Conservation (phyloP, 2,797 vertebrate genomes). For the Rachycentron canadum region DNA sequence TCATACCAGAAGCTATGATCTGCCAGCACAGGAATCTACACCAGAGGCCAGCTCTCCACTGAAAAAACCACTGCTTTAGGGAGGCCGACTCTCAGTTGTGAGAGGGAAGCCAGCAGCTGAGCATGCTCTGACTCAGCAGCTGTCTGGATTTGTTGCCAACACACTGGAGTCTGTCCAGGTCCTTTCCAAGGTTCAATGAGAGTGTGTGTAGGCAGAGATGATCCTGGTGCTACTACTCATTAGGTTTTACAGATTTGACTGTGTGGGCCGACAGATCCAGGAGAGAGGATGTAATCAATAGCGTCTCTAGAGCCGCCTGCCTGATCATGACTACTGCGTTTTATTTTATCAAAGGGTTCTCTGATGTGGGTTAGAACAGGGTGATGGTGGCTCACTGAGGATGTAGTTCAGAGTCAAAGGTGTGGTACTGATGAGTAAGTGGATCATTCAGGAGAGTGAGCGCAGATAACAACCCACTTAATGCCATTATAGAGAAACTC, state of each 20-base stretch:
- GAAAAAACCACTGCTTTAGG: constrained; percentile 32
- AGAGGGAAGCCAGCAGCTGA: constrained; percentile 35
- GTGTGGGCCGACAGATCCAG: constrained; percentile 31
- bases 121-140: constrained; percentile 70
- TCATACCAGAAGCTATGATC: constrained; percentile 19
- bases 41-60: constrained; percentile 21
- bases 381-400: constrained; percentile 10
- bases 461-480: background rate
- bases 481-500: background rate
- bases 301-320: background rate
- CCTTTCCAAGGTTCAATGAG: constrained; percentile 42
- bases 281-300: constrained; percentile 13
- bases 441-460: background rate
- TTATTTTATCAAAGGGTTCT: constrained; percentile 3
- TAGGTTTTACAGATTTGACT: constrained; percentile 15
- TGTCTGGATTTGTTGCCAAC: constrained; percentile 57
- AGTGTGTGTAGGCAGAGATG: constrained; percentile 37
- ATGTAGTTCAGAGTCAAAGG: constrained; percentile 1
- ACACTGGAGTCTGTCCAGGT: constrained; percentile 55
- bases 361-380: constrained; percentile 22
- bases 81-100: constrained; percentile 24
- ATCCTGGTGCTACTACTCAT: constrained; percentile 56
- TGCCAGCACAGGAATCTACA: constrained; percentile 33
- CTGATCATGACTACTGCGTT: constrained; percentile 1
- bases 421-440: constrained; percentile 6